Evolutionary conservation across 2,888 invertebrate genomes (phyloP).

Genomic region (Eupithecia abbreviata): DNA sequence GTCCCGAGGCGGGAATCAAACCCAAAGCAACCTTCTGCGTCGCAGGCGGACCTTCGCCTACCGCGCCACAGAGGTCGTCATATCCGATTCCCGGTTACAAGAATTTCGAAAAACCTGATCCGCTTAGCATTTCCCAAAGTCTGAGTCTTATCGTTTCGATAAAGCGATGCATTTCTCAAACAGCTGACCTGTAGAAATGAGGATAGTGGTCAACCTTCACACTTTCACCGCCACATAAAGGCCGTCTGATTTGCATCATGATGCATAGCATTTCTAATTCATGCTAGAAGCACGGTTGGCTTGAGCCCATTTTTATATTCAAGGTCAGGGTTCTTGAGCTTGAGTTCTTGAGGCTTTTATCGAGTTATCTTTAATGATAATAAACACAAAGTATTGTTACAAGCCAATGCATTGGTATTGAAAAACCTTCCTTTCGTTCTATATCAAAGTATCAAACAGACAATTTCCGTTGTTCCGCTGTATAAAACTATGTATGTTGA

Average conservation of each 20-base stretch:
- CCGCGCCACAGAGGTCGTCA: too few relatives aligned
- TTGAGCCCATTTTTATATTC: slow-evolving; percentile 12
- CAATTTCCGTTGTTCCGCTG: neutral
- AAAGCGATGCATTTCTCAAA: slow-evolving; percentile 9
- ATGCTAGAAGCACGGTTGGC: slow-evolving; percentile 8
- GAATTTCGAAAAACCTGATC: neutral
- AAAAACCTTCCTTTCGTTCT: neutral
- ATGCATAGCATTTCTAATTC: slow-evolving; percentile 24
- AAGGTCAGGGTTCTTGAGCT: neutral
- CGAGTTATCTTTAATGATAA: neutral
- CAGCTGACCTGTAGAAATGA: slow-evolving; percentile 32
- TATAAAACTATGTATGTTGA: neutral
- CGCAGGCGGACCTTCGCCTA: too few relatives aligned
- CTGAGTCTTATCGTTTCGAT: slow-evolving; percentile 6
- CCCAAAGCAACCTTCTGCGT: too few relatives aligned
- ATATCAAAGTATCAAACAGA: neutral
- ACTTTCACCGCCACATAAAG: slow-evolving; percentile 44
- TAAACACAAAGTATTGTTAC: neutral
- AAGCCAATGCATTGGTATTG: neutral
- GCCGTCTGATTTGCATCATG: slow-evolving; percentile 37
- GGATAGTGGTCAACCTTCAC: slow-evolving; percentile 42
- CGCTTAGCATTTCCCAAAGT: neutral
- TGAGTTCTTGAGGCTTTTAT: neutral
- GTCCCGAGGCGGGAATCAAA: too few relatives aligned
- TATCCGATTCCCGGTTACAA: neutral